Evolutionary conservation across 2,797 vertebrate genomes (phyloP).

Genomic region (Prionace glauca): DNA sequence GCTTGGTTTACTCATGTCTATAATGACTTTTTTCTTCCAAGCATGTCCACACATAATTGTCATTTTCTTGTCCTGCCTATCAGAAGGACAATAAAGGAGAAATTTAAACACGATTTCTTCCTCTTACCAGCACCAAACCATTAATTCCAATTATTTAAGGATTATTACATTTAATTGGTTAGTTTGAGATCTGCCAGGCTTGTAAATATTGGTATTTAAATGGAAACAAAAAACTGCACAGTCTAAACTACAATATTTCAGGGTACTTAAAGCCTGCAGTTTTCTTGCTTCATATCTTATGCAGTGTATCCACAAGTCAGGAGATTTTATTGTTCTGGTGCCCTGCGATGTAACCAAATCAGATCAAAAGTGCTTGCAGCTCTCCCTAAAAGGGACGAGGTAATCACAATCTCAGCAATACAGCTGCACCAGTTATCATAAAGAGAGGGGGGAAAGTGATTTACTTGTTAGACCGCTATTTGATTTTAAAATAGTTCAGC

Average conservation of each 20-base stretch:
- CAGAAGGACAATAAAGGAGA: conserved; percentile 17
- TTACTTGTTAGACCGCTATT: neutral
- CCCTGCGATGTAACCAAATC: conserved; percentile 7
- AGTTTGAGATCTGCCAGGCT: conserved; percentile 29
- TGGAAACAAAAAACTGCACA: neutral
- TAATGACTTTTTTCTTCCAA: conserved; percentile 19
- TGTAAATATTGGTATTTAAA: conserved; percentile 29
- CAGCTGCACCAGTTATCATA: neutral
- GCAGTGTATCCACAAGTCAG: neutral
- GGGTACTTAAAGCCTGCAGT: neutral
- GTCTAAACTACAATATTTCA: conserved; percentile 15
- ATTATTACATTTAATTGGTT: conserved; percentile 32
- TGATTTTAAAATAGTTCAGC: neutral
- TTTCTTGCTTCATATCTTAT: neutral
- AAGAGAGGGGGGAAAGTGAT: neutral
- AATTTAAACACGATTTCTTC: conserved; percentile 34
- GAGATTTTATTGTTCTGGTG: neutral
- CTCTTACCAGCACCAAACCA: conserved; percentile 3
- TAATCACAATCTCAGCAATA: neutral
- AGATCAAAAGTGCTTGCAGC: neutral
- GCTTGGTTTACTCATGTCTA: neutral
- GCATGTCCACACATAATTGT: conserved; percentile 31
- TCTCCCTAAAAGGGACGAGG: conserved; percentile 12
- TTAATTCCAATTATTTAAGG: conserved; percentile 36
- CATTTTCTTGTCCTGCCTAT: conserved; percentile 24